A percentile compares a stretch with the other conserved stretches of the same genome.
Evolutionary conservation across 1,140 invertebrate genomes (phyloP).

Genomic region (Macrostomum lignano): DNA sequence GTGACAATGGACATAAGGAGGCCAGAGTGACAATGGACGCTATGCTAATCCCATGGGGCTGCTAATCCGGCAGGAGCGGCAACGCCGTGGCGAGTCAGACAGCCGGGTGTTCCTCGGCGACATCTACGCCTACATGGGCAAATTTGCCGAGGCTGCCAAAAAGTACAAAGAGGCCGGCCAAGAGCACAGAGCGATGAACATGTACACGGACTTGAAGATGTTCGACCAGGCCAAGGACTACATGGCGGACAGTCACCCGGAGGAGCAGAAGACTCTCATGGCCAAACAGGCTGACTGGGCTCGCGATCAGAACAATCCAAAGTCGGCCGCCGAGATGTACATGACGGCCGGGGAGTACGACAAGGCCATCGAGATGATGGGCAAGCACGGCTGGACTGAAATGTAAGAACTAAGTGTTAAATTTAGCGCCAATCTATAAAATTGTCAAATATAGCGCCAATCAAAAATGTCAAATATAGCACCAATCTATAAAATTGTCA

Average conservation of each 20-base stretch:
- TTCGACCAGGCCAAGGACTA: slow-evolving; percentile 43
- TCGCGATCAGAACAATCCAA: slow-evolving; percentile 65
- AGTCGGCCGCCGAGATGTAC: slow-evolving; percentile 80
- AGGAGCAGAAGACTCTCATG: slow-evolving; percentile 47
- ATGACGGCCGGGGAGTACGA: slow-evolving; percentile 64
- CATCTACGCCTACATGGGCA: slow-evolving; percentile 52
- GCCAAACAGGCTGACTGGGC: slow-evolving; percentile 82
- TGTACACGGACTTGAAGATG: slow-evolving; percentile 88
- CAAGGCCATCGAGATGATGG: slow-evolving; percentile 66
- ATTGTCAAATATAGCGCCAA: neutral
- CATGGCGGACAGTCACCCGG: slow-evolving; percentile 11
- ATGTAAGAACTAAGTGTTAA: too few species aligned
- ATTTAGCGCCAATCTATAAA: too few species aligned
- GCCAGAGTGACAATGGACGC: too few species aligned
- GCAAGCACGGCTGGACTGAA: slow-evolving; percentile 66
- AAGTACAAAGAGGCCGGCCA: slow-evolving; percentile 51
- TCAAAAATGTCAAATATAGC: too few species aligned
- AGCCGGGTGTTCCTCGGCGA: slow-evolving; percentile 45
- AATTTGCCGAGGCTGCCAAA: slow-evolving; percentile 57
- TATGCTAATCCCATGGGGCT: too few species aligned
- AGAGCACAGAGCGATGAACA: slow-evolving; percentile 51
- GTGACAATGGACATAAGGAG: too few species aligned
- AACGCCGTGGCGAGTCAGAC: slow-evolving; percentile 38
- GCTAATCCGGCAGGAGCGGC: too few species aligned
- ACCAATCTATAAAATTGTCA: too few species aligned